Conservation (phyloP, 2,797 vertebrate species). For the Alfaro cultratus region DNA sequence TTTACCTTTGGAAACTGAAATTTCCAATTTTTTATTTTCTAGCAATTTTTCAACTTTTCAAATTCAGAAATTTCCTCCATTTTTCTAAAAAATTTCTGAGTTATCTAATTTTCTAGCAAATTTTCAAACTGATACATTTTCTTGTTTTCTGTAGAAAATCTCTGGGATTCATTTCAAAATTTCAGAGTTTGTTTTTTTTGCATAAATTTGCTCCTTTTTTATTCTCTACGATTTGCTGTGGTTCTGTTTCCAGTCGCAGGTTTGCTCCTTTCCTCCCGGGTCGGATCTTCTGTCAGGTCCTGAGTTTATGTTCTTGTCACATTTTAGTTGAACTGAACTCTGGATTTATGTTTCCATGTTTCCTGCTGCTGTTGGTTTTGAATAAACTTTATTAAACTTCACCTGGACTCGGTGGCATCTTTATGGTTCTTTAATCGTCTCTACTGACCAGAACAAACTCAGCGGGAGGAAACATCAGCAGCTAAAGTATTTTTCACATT, state of each 20-base stretch:
- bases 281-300: not conserved
- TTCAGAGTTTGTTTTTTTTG: no score
- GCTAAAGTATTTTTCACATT: not conserved
- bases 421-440: not conserved
- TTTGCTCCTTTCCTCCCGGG: not conserved
- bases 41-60: no score
- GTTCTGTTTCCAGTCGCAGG: not conserved
- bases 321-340: not conserved
- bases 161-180: no score
- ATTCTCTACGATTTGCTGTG: no score
- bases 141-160: no score
- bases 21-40: no score
- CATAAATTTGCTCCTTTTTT: no score
- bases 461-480: not conserved
- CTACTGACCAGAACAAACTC: not conserved
- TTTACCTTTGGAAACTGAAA: no score
- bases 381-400: not conserved
- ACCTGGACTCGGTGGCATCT: not conserved
- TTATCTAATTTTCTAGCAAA: no score
- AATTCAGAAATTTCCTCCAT: no score
- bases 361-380: not conserved
- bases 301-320: conserved; percentile 1
- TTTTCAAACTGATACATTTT: no score
- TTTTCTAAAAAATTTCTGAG: no score
- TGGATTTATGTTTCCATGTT: not conserved